phyloP scores from a whole-genome alignment of 2,797 vertebrate species.

The Enteromius viviparus region DNA sequence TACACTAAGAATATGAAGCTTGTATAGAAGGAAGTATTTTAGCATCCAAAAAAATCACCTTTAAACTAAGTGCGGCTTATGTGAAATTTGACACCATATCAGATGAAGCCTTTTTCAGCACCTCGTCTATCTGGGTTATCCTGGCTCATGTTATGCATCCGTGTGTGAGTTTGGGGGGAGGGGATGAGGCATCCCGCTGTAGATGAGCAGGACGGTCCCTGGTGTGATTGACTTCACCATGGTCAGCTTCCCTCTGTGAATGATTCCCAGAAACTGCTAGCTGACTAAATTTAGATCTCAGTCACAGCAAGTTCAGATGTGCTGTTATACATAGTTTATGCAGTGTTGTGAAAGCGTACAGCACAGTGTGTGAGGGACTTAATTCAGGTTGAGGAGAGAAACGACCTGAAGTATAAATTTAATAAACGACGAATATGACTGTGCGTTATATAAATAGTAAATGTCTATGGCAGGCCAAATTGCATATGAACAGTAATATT shows the following conservation, averaged over 20 bases:
- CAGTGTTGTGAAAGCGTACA: conserved; percentile 8
- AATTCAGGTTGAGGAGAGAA: neutral
- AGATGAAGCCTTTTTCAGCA: conserved; percentile 15
- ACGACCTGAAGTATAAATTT: neutral
- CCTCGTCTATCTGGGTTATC: conserved; percentile 15
- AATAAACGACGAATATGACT: neutral
- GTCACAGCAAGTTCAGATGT: conserved; percentile 5
- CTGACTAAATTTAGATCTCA: conserved; percentile 35
- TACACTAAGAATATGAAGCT: neutral
- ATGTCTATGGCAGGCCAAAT: neutral
- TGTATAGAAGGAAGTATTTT: neutral
- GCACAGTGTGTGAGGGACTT: neutral
- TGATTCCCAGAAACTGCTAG: conserved; percentile 36
- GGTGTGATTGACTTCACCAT: conserved; percentile 31
- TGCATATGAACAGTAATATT: neutral
- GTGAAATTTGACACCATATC: conserved; percentile 11
- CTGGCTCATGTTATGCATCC: neutral
- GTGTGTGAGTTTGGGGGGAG: neutral
- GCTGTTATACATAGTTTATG: conserved; percentile 5
- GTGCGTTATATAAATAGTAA: neutral
- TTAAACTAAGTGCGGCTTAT: neutral
- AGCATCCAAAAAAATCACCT: neutral
- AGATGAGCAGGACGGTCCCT: neutral
- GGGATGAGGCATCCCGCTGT: neutral
- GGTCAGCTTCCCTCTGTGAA: conserved; percentile 33